These are phyloP conservation scores for Philaethria dido DNA, from an alignment of 2,888 invertebrate species.

Conservation along the genomic window DNA sequence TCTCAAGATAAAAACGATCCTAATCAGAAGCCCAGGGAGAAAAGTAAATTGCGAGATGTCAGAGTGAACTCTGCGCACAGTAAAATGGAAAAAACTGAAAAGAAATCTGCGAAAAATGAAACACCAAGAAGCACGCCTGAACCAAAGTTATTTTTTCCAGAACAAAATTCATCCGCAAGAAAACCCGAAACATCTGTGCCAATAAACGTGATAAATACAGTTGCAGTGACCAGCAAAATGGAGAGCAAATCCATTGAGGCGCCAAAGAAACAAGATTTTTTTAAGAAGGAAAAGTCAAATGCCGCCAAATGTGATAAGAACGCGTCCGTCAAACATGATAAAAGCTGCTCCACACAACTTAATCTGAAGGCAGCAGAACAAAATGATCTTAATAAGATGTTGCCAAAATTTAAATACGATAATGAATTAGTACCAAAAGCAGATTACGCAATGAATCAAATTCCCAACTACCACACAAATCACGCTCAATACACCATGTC, in stretches of 20 bases:
- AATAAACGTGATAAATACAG: constrained; percentile 75
- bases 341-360: constrained; percentile 67
- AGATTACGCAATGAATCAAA: constrained; percentile 86
- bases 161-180: constrained; percentile 63
- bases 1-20: constrained; percentile 68
- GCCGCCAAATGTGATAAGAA: constrained; percentile 69
- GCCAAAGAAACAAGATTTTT: constrained; percentile 80
- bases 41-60: constrained; percentile 76
- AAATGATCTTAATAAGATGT: constrained; percentile 81
- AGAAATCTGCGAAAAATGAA: constrained; percentile 67
- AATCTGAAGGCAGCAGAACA: constrained; percentile 71
- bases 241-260: constrained; percentile 71
- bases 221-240: constrained; percentile 64
- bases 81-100: constrained; percentile 75
- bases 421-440: constrained; percentile 83
- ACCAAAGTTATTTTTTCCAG: constrained; percentile 78
- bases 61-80: constrained; percentile 79
- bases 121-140: constrained; percentile 74
- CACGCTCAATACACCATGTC: constrained; percentile 82
- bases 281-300: constrained; percentile 78
- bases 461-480: constrained; percentile 87
- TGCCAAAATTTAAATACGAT: constrained; percentile 79
- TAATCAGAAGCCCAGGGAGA: constrained; percentile 71
- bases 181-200: constrained; percentile 77
- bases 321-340: constrained; percentile 73